phyloP scores from a whole-genome alignment of 2,113 vertebrate genomes.

The Larimichthys polyactis region DNA sequence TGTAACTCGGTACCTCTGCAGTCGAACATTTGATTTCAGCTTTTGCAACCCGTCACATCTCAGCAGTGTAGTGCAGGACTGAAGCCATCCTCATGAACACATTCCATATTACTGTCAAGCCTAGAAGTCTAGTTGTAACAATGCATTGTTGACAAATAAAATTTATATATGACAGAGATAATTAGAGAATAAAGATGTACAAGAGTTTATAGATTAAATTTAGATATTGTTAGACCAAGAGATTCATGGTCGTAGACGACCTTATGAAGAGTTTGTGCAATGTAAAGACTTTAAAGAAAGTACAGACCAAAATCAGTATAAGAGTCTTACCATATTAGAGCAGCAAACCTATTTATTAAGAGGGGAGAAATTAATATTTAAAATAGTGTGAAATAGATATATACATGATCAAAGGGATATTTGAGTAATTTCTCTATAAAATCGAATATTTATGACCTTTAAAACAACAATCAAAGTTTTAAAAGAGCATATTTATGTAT shows the following conservation, averaged over 20 bases:
- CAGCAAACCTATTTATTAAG: constrained; percentile 16
- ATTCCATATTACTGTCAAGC: constrained; percentile 17
- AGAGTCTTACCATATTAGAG: constrained; percentile 26
- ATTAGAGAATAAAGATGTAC: constrained; percentile 19
- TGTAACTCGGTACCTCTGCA: constrained; percentile 37
- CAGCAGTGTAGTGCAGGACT: constrained; percentile 59
- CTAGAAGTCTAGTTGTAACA: constrained; percentile 32
- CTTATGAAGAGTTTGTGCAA: constrained; percentile 68
- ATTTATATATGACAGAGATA: constrained; percentile 46
- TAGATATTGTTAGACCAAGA: constrained; percentile 16
- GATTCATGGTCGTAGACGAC: neutral
- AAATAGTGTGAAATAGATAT: constrained; percentile 4
- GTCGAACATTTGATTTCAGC: constrained; percentile 22
- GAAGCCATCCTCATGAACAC: constrained; percentile 35
- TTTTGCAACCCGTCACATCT: constrained; percentile 25
- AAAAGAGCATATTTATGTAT: neutral
- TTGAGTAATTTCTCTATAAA: constrained; percentile 1
- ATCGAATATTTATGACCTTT: neutral
- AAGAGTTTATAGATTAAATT: constrained; percentile 37
- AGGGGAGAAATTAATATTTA: neutral
- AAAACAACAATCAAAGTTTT: neutral
- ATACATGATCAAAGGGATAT: constrained; percentile 6
- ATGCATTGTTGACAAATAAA: constrained; percentile 28
- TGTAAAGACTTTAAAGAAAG: constrained; percentile 37
- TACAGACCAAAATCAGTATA: constrained; percentile 48